Percentiles rank a stretch among this genome's conserved stretches.
Conservation (phyloP, 2,888 invertebrate genomes). For the Drymonia ruficornis region DNA sequence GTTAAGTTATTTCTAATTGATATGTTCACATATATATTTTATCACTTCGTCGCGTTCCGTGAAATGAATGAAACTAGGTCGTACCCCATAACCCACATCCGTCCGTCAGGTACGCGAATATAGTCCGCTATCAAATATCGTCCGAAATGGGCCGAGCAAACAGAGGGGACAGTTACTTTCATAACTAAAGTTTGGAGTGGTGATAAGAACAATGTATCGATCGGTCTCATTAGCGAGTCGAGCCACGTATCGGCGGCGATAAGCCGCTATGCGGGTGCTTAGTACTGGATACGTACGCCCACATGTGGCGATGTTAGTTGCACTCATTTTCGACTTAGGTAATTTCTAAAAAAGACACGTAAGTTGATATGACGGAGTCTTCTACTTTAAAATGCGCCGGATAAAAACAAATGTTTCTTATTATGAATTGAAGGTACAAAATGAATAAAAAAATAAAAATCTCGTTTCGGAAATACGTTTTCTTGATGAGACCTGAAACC, state of each 20-base stretch:
- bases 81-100: background rate
- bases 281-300: conserved; percentile 42
- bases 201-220: conserved; percentile 68
- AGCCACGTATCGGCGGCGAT: conserved; percentile 53
- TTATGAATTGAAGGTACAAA: no score
- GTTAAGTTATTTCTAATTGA: no score
- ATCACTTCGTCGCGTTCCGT: background rate
- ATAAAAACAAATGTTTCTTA: no score
- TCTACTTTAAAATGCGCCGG: no score
- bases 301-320: conserved; percentile 35
- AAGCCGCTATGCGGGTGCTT: conserved; percentile 72
- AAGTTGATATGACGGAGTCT: no score
- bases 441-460: no score
- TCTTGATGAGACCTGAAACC: no score
- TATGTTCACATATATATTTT: background rate
- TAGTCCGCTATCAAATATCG: conserved; percentile 21
- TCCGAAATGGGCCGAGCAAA: conserved; percentile 26
- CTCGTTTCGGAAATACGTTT: no score
- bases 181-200: conserved; percentile 77
- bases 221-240: conserved; percentile 73
- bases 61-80: background rate
- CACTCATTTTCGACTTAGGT: conserved; percentile 2
- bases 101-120: conserved; percentile 14
- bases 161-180: conserved; percentile 49
- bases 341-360: no score